Base-by-base conservation (phyloP, 2,797 vertebrate genomes). In the Hapalemur alaotrensis region DNA sequence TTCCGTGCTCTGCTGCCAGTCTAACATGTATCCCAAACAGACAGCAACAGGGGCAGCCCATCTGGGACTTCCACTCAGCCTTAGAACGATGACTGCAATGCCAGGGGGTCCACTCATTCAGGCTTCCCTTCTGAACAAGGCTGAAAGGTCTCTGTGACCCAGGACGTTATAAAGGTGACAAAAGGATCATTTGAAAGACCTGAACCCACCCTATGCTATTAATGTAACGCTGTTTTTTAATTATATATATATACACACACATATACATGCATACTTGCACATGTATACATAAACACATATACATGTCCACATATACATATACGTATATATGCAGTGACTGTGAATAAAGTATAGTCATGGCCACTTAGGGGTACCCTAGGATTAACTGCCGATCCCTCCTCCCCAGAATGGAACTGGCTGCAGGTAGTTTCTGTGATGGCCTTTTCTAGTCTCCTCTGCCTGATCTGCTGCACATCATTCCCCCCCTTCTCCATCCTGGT, bases 111-210 rank as follows among this genome's bases (percentile, higher is more conserved):
- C 69, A n/a, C 17, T 30, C 46, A 15, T 14, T 50, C 52, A 54
- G 65, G 32, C 28, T 43, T 35, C 8, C 14, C 30, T 89, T 43
- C 50, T 88, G 28, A 23, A 46, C 18, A n/a, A 79, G 50, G 30
- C 22, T 12, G 18, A 61, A 70, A 54, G 70, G 1, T 13, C 28
- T 75, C 78, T 81, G 38, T n/a, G 38, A 76, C 52, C 30, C 67
- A 69, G 69, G 61, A 63, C 38, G 81, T 80, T 86, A 43, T 86
- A 73, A 88, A 95, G 59, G 38, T 20, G 30, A 8, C 79, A 70
- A 84, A 82, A 94, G 57, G 38, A 63, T 69, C 67, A 63, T 69
- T 63, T 63, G 70, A 75, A 97, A 95, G 63, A 54, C 32, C 14
- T 12, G 13, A 69, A 50, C 22, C 50, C 67, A 85, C 35, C 54